Base-by-base conservation (phyloP, 2,888 invertebrate species). In the Thelaira solivaga region DNA sequence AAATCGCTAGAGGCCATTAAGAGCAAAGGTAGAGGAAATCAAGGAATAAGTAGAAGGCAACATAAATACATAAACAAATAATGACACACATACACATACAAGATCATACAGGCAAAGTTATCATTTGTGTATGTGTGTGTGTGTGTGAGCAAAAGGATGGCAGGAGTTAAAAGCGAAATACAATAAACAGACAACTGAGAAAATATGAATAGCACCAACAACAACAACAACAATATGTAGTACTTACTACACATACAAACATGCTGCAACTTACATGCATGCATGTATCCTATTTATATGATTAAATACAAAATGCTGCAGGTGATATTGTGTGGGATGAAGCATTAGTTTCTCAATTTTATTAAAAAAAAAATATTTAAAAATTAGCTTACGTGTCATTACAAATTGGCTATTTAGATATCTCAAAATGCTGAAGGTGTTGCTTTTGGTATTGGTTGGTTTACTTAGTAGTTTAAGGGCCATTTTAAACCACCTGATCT, bases 21-120 rank as follows among this genome's bases (percentile, higher is more conserved):
- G 69, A 78, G 74, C 74, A 78, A 61, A 74, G 78, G 69, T 78
- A 74, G 69, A 78, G 78, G 78, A 78, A 78, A 78, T 78, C 74
- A 78, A 78, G 69, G 65, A 78, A 78, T 53, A 74, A 74, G 55
- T 65, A 74, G 65, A 69, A 61, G 57, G 47, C 49, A 65, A 39
- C 73, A 68, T 47, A 31, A 26, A 41, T 31, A 62, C n/a, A 18
- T 41, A 55, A 18, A 57, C 39, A 26, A 4, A 31, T 24, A 57
- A 10, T 49, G 5, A 51, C 26, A 18, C 41, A 47, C n/a, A 22
- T 13, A 36, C 34, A 5, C 18, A 49, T 49, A 49, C 8, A 31
- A 20, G 7, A 13, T 10, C 43, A 20, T 31, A 61, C 45, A 74
- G 31, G 69, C 36, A 65, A 29, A 31, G 6, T 22, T 49, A 22